phyloP scores from a whole-genome alignment of 2,888 invertebrate genomes.

The Parnassius mnemosyne region DNA sequence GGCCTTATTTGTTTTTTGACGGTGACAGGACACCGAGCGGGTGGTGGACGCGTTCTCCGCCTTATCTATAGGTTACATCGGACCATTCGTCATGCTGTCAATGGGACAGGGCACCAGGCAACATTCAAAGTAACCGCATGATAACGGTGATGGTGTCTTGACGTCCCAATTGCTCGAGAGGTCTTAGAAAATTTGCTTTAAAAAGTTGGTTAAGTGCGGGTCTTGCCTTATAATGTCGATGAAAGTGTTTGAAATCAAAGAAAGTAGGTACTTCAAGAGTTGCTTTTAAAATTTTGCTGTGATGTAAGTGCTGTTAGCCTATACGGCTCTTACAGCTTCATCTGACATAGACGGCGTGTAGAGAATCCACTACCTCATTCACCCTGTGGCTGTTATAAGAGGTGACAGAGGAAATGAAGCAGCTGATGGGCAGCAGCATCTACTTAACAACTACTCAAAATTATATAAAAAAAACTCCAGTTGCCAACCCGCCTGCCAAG shows the following conservation, averaged over 20 bases:
- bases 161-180: conserved; percentile 29
- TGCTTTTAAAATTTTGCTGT: too few species aligned
- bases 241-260: neutral
- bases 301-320: too few species aligned
- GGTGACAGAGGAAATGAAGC: too few species aligned
- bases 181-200: conserved; percentile 26
- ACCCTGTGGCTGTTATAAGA: too few species aligned
- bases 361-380: too few species aligned
- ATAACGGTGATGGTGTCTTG: conserved; percentile 57
- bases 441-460: too few species aligned
- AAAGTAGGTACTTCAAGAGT: too few species aligned
- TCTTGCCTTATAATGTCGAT: conserved; percentile 2
- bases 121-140: conserved; percentile 76
- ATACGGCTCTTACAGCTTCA: too few species aligned
- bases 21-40: conserved; percentile 68
- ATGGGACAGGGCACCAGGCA: conserved; percentile 63
- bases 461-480: too few species aligned
- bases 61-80: conserved; percentile 68
- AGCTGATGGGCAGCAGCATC: too few species aligned
- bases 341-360: too few species aligned
- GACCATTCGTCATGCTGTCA: conserved; percentile 79
- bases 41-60: conserved; percentile 43
- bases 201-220: conserved; percentile 17
- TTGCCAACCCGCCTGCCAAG: too few species aligned
- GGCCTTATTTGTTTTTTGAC: conserved; percentile 77